Evolutionary conservation across 2,888 invertebrate species (phyloP).

Genomic region (Cordylochernes scorpioides): DNA sequence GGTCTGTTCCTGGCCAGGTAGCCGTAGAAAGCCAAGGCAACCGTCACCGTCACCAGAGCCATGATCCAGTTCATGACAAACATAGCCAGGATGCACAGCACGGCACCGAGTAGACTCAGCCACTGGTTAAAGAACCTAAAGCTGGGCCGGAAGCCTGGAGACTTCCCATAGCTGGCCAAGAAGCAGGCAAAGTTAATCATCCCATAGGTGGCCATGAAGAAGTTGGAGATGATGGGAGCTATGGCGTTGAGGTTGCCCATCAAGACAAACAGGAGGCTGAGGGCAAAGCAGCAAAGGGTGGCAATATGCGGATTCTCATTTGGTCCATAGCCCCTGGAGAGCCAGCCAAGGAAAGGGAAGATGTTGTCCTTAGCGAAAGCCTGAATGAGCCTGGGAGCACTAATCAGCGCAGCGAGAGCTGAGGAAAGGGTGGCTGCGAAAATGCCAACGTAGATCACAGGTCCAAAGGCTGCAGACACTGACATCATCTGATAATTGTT

Average conservation of each 20-base stretch:
- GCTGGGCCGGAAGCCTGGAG: slow-evolving; percentile 23
- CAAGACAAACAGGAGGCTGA: not conserved
- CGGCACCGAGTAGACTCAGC: slow-evolving; percentile 21
- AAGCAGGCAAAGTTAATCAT: slow-evolving; percentile 82
- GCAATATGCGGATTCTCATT: slow-evolving; percentile 29
- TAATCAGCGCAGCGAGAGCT: slow-evolving; percentile 71
- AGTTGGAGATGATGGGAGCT: slow-evolving; percentile 72
- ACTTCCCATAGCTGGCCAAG: slow-evolving; percentile 59
- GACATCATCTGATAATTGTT: slow-evolving; percentile 18
- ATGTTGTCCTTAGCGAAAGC: slow-evolving; percentile 30
- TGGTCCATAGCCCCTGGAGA: slow-evolving; percentile 28
- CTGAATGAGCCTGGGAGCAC: slow-evolving; percentile 45
- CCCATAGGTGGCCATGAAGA: slow-evolving; percentile 74
- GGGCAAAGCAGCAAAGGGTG: no score
- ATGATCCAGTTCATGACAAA: slow-evolving; percentile 29
- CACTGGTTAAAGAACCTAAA: slow-evolving; percentile 23
- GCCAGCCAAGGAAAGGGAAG: slow-evolving; percentile 27
- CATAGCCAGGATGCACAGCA: slow-evolving; percentile 27
- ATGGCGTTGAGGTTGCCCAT: slow-evolving; percentile 57
- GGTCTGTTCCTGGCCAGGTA: slow-evolving; percentile 24
- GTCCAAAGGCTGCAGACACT: slow-evolving; percentile 37
- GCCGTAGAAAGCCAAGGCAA: slow-evolving; percentile 21
- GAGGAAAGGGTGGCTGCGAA: slow-evolving; percentile 89
- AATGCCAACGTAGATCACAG: slow-evolving; percentile 77
- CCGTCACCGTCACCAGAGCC: slow-evolving; percentile 25